Base-by-base conservation (phyloP, 1,140 invertebrate species). In the Nephila pilipes region DNA sequence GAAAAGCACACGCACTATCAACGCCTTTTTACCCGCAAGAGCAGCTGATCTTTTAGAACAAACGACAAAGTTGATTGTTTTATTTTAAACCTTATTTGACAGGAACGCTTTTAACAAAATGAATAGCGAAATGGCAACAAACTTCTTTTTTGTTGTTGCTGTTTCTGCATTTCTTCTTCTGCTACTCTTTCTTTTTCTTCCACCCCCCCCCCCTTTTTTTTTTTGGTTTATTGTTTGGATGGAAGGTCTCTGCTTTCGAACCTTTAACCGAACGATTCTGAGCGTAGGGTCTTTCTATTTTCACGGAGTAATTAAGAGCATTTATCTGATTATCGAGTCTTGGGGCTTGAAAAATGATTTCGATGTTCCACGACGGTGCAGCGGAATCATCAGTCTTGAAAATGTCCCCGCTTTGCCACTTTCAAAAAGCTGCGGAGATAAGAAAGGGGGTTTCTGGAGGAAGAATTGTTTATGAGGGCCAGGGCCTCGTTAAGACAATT, bases 321-420 rank as follows among this genome's bases (percentile, higher is more conserved):
- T 91, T 91, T 91, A 91, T 91, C 89, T 80, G 89, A 91, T 91
- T 91, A 91, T 91, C 89, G 75, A 57, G 29, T n/a, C 46, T 36
- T 20, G n/a, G 18, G 58, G 20, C 14, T 54, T 91, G 89, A 91
- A 80, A 91, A 91, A 91, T 91, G 89, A 83, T 60, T 91, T 79
- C 54, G 22, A 79, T 25, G 60, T 87, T 87, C 38, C 87, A 80
- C 25, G 20, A 38, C 69, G 87, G 22, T 25, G 80, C 29, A n/a
- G 14, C 1, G 36, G 79, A 89, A 60, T 63, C 75, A 91, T 91
- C 57, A 38, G 89, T 91, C 79, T 91, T 91, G 22, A 55, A 79
- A 87, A 55, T 79, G 87, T 89, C 87, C n/a, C 46, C 63, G n/a
- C 29, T 29, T 81, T 60, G 88, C 88, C 75, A 91, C n/a, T 83